Conservation (phyloP, 2,888 invertebrate genomes). For the Cryptophagus acutangulus region DNA sequence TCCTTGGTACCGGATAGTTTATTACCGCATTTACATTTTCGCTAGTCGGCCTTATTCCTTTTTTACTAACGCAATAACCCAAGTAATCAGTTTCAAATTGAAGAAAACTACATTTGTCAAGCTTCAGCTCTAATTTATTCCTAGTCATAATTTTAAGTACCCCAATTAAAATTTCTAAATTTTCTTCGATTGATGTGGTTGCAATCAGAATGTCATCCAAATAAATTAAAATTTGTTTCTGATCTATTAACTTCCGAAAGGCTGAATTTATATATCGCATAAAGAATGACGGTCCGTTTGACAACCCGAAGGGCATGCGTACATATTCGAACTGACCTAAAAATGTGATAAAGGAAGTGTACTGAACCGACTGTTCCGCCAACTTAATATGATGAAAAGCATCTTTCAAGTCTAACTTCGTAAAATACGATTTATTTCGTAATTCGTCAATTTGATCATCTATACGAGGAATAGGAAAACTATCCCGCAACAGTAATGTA, state of each 20-base stretch:
- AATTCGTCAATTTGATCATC: too few species aligned
- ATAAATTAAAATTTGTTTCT: slow-evolving; percentile 20
- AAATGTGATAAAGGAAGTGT: slow-evolving; percentile 33
- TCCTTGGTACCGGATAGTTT: slow-evolving; percentile 21
- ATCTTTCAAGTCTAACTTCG: slow-evolving; percentile 31
- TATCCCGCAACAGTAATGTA: too few species aligned
- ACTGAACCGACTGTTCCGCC: slow-evolving; percentile 26
- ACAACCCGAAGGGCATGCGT: too few species aligned
- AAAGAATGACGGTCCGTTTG: too few species aligned
- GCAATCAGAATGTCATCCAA: too few species aligned
- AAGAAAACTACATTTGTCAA: slow-evolving; percentile 32
- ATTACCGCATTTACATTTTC: too few species aligned
- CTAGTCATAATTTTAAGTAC: slow-evolving; percentile 16
- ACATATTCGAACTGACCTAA: slow-evolving; percentile 33
- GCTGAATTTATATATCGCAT: too few species aligned
- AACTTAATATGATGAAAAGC: slow-evolving; percentile 34
- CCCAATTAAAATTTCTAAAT: slow-evolving; percentile 20
- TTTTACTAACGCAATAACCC: slow-evolving; percentile 25
- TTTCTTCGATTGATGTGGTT: too few species aligned
- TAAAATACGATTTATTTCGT: slow-evolving; percentile 28
- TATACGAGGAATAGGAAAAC: too few species aligned
- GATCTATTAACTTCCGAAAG: slow-evolving; percentile 19
- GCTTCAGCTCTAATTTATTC: slow-evolving; percentile 22
- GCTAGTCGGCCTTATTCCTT: slow-evolving; percentile 20
- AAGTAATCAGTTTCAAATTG: slow-evolving; percentile 29